Evolutionary conservation across 2,797 vertebrate species (phyloP), one percentile per base, ranked within the genome.

Genomic region (Tinamus major): DNA sequence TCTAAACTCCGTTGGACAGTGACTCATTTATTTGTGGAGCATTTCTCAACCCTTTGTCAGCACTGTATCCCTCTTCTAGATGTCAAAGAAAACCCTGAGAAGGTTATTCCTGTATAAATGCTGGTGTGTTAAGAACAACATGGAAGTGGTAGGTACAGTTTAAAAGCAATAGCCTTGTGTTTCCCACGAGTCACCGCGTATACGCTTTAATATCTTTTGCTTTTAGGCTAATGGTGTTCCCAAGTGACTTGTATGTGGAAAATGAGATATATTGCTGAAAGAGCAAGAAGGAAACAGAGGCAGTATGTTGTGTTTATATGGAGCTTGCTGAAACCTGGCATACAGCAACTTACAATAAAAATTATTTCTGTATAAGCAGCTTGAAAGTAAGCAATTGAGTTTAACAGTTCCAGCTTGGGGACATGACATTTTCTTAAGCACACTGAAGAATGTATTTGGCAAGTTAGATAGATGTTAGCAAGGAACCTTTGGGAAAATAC

Each of bases 281-380:
- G 98, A 98, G 97, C 93, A 6, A 6, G 31, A 7, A 96, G 96
- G 61, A 98, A 99, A 89, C 98, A 98, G 51, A 98, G 94, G 87
- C 79, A 93, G 92, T 97, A 46, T 98, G 91, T 6, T 98, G 98
- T 90, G 98, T 98, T 90, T 98, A 98, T 71, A 92, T 98, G 39
- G 98, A 99, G 56, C 61, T 95, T 16, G 97, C 98, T 76, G 97
- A 95, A 85, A 98, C 81, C 72, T 99, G 98, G 98, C 99, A 98
- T 96, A 98, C 97, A 13, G 79, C 97, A 19, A 14, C 92, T 11
- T 99, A 98, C 92, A 98, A 96, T 42, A 96, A 98, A 85, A 98
- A 95, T 29, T 96, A 97, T 92, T 97, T 97, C 86, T 98, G 87
- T 99, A 98, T 96, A 98, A 99, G 97, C 98, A 76, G 78, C 98